phyloP scores from a whole-genome alignment of 2,888 invertebrate genomes.

The Melanostoma scalare region DNA sequence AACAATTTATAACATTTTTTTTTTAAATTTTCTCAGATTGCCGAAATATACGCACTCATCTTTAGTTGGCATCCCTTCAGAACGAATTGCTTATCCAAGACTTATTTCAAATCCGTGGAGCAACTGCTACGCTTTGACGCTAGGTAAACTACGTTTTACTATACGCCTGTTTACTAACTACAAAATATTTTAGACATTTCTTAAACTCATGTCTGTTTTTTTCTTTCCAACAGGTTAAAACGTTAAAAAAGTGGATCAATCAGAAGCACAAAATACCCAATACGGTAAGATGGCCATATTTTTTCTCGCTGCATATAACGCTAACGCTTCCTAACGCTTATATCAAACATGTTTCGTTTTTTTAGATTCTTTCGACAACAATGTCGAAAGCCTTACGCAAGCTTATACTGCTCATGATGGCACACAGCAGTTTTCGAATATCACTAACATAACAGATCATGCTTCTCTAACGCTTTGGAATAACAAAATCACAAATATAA shows the following conservation, averaged over 20 bases:
- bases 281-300: constrained; percentile 28
- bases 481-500: constrained; percentile 76
- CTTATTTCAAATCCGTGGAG: not conserved
- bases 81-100: not conserved
- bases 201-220: not conserved
- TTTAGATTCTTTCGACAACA: constrained; percentile 53
- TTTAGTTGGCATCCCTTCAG: not conserved
- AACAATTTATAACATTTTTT: not conserved
- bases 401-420: constrained; percentile 58
- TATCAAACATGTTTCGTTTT: constrained; percentile 8
- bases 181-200: no score
- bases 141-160: constrained; percentile 7
- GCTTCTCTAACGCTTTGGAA: constrained; percentile 80
- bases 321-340: constrained; percentile 9
- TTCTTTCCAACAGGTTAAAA: constrained; percentile 21
- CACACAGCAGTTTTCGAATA: constrained; percentile 62
- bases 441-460: constrained; percentile 79
- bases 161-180: no score
- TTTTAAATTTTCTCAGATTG: constrained; percentile 13
- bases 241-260: constrained; percentile 52
- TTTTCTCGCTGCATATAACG: not conserved
- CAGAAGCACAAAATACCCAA: constrained; percentile 35
- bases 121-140: not conserved
- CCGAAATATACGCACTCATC: constrained; percentile 26
- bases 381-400: constrained; percentile 55